Percentiles rank a stretch among this genome's conserved stretches.
Evolutionary conservation across 2,888 invertebrate species (phyloP).

Genomic region (Sesia bembeciformis): DNA sequence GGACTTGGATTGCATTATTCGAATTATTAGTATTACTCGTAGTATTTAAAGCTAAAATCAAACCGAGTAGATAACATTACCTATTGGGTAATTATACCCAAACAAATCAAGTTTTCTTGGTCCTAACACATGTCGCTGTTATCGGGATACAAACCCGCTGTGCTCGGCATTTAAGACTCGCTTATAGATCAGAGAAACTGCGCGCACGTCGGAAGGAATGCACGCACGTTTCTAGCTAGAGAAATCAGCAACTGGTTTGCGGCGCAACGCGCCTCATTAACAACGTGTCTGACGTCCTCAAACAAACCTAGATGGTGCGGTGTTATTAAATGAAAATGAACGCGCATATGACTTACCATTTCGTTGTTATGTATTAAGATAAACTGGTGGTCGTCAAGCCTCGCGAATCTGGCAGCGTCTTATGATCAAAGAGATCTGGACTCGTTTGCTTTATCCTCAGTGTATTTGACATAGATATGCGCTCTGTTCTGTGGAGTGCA

Average conservation of each 20-base stretch:
- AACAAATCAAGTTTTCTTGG: conserved; percentile 10
- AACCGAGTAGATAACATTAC: too few species aligned
- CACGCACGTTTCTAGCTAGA: conserved; percentile 6
- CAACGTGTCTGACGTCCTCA: conserved; percentile 25
- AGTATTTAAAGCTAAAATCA: too few species aligned
- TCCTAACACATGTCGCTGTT: conserved; percentile 9
- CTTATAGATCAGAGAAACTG: conserved; percentile 23
- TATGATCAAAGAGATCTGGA: too few species aligned
- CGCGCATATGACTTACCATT: conserved; percentile 5
- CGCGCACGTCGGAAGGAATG: conserved; percentile 10
- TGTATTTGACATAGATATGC: too few species aligned
- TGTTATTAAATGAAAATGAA: conserved; percentile 41
- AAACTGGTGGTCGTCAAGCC: too few species aligned
- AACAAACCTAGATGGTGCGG: conserved; percentile 14
- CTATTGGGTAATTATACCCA: neutral
- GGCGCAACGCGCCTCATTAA: conserved; percentile 21
- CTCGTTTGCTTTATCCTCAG: too few species aligned
- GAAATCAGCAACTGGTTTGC: conserved; percentile 24
- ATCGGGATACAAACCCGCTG: conserved; percentile 12
- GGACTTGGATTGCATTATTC: too few species aligned
- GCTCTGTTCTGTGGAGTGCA: too few species aligned
- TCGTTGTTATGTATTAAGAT: neutral
- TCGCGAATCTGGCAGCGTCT: too few species aligned
- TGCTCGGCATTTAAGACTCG: conserved; percentile 16
- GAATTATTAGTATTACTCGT: too few species aligned